Conservation (phyloP, 2,797 vertebrate species). For the Luscinia luscinia region DNA sequence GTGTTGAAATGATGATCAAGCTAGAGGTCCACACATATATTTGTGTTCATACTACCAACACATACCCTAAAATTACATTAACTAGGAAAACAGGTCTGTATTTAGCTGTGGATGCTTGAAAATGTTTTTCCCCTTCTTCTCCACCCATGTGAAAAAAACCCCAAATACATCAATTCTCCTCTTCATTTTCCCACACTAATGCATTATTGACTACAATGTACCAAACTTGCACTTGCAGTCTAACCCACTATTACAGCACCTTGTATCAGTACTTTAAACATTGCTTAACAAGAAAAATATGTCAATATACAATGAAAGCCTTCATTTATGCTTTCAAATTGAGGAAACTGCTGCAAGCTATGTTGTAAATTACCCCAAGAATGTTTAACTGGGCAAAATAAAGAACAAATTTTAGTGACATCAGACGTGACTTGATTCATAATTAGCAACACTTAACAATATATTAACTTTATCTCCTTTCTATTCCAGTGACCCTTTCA, state of each 20-base stretch:
- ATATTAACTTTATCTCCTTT: slow-evolving; percentile 80
- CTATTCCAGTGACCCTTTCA: slow-evolving; percentile 78
- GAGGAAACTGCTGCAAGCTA: slow-evolving; percentile 83
- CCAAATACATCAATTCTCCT: background rate
- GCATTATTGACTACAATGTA: slow-evolving; percentile 76
- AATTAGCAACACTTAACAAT: slow-evolving; percentile 84
- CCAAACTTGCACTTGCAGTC: slow-evolving; percentile 79
- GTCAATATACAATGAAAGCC: slow-evolving; percentile 85
- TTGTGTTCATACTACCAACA: background rate
- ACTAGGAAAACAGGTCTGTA: background rate
- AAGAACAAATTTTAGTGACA: slow-evolving; percentile 75
- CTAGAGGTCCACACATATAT: background rate
- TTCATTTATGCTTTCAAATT: slow-evolving; percentile 84
- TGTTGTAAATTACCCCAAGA: slow-evolving; percentile 88
- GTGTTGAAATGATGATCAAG: background rate
- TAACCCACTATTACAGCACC: slow-evolving; percentile 85
- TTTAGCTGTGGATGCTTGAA: background rate
- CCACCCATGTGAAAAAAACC: background rate
- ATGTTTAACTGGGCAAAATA: slow-evolving; percentile 79
- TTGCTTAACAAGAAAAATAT: slow-evolving; percentile 89
- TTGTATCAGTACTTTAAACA: slow-evolving; percentile 88
- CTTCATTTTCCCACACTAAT: slow-evolving; percentile 74
- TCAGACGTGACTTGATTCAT: slow-evolving; percentile 73
- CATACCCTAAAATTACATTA: background rate
- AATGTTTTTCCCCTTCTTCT: background rate